phyloP scores from a whole-genome alignment of 1,140 invertebrate species.

The Drosophila dunni region DNA sequence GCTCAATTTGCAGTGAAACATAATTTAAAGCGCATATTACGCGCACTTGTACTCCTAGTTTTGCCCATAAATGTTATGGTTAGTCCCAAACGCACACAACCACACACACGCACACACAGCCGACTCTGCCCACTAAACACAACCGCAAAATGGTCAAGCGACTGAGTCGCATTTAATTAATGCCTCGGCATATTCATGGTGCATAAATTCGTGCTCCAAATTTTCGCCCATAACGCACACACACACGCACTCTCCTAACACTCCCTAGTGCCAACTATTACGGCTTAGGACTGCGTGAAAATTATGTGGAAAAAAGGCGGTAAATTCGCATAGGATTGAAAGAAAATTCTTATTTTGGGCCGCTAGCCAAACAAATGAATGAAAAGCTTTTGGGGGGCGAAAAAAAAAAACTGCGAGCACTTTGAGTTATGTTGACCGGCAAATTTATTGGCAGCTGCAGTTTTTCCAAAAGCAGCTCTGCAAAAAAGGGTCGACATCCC shows the following conservation, averaged over 20 bases:
- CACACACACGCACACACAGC: slow-evolving; percentile 3
- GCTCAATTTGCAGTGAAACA: slow-evolving; percentile 36
- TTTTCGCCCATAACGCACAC: slow-evolving; percentile 10
- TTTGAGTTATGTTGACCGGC: slow-evolving; percentile 29
- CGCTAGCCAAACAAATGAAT: slow-evolving; percentile 10
- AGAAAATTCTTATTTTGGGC: slow-evolving; percentile 20
- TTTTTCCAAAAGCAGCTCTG: slow-evolving; percentile 23
- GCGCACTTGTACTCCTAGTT: slow-evolving; percentile 45
- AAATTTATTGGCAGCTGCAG: slow-evolving; percentile 43
- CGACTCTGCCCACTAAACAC: slow-evolving; percentile 35
- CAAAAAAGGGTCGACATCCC: slow-evolving; percentile 13
- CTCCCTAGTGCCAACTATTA: slow-evolving; percentile 17
- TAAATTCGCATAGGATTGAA: slow-evolving; percentile 24
- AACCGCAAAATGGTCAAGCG: slow-evolving; percentile 59
- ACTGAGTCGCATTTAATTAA: slow-evolving; percentile 76
- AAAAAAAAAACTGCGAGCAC: slow-evolving; percentile 4
- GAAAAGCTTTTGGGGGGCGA: not conserved
- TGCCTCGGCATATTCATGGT: slow-evolving; percentile 61
- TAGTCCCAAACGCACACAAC: slow-evolving; percentile 12
- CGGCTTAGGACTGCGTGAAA: slow-evolving; percentile 16
- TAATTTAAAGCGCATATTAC: slow-evolving; percentile 61
- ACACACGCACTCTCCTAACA: not conserved
- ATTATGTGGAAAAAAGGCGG: slow-evolving; percentile 33
- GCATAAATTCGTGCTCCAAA: slow-evolving; percentile 61
- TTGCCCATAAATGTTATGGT: slow-evolving; percentile 62